A percentile compares a stretch with the other conserved stretches of the same genome.
These are phyloP conservation scores for Dynastes hyllus DNA, from an alignment of 2,888 invertebrate species.

Conservation along the genomic window DNA sequence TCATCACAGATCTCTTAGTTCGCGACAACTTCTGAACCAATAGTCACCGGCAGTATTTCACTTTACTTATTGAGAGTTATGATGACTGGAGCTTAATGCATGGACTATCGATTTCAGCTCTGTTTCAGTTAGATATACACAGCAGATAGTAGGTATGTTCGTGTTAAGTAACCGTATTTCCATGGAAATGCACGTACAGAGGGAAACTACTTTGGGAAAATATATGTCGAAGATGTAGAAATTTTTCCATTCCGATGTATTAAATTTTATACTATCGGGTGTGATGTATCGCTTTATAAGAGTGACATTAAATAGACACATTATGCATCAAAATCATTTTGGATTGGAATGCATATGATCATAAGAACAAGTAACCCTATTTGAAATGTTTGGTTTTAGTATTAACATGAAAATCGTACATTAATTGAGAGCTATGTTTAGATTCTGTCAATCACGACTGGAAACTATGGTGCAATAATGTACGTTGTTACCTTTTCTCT, in stretches of 20 bases:
- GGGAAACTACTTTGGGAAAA: constrained; percentile 16
- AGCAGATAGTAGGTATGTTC: constrained; percentile 7
- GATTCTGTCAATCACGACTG: too few relatives aligned
- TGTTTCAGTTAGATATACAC: constrained; percentile 38
- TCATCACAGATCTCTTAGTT: constrained; percentile 51
- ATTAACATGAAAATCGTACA: too few relatives aligned
- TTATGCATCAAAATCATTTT: too few relatives aligned
- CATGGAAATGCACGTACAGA: constrained; percentile 16
- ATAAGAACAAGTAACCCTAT: too few relatives aligned
- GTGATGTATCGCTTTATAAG: background rate
- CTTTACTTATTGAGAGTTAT: constrained; percentile 60
- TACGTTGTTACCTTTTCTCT: too few relatives aligned
- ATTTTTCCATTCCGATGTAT: constrained; percentile 6
- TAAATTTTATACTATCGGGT: background rate
- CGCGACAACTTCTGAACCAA: constrained; percentile 53
- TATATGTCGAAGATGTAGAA: constrained; percentile 11
- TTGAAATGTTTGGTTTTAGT: too few relatives aligned
- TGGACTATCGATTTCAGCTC: constrained; percentile 56
- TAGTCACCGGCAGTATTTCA: constrained; percentile 55
- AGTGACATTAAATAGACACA: too few relatives aligned
- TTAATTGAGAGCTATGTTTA: too few relatives aligned
- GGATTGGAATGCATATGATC: too few relatives aligned
- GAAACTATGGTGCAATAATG: too few relatives aligned
- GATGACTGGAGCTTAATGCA: constrained; percentile 59
- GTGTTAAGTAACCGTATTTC: constrained; percentile 26